Base-by-base conservation (phyloP, 2,797 vertebrate genomes). In the Moxostoma hubbsi region DNA sequence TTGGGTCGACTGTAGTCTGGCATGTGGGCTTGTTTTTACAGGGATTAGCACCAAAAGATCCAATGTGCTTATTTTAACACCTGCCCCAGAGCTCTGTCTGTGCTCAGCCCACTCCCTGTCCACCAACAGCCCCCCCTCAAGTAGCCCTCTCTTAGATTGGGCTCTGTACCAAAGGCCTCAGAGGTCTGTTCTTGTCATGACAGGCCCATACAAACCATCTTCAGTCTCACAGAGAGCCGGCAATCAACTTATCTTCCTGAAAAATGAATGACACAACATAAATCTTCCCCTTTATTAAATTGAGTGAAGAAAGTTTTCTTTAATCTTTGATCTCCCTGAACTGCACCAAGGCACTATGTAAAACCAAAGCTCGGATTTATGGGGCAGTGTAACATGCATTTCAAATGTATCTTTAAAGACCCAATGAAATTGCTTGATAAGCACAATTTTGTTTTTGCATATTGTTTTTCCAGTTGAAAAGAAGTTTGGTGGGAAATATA, bases 61-160 rank as follows among this genome's bases (percentile, higher is more conserved):
- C 89, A 85, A 92, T 87, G 89, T 86, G 87, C 90, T 92, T 92
- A 93, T 93, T 94, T 93, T 92, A 93, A 93, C 94, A 94, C 91
- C 93, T 92, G 92, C 93, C 94, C 85, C 68, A 88, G 91, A 92
- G 91, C 92, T 88, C 90, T 92, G 86, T 92, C 89, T 92, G 92
- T 89, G 91, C 87, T 89, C 89, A 89, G 86, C 85, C 86, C 88
- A 85, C 87, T 88, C 85, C 91, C 86, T 69, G 81, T 82, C 81
- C 69, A 69, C 36, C n/a, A 85, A 88, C 45, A 13, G 3, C 73
- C 45, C 61, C 70, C 87, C 92, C 90, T 91, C 90, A 87, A 92
- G 93, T 85, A 91, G 91, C 90, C 89, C 90, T 90, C 87, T 91
- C 86, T 90, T 90, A 91, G 90, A 88, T 91, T 91, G 89, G 94